Conservation (phyloP, 2,888 invertebrate genomes). For the Drosophila meridiana region DNA sequence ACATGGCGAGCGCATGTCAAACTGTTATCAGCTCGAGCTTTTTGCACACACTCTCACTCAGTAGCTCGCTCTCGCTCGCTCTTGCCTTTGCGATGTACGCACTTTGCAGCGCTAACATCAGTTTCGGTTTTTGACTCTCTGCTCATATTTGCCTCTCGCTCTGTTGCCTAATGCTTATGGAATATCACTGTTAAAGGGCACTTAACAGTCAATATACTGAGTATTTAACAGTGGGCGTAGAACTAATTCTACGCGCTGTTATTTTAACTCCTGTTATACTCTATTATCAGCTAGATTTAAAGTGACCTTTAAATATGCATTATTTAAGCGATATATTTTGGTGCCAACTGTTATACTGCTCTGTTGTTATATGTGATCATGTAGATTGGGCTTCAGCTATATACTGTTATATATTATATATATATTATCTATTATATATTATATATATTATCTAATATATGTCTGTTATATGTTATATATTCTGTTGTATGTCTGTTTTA, state of each 20-base stretch:
- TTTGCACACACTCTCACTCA: slow-evolving; percentile 17
- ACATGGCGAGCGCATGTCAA: slow-evolving; percentile 4
- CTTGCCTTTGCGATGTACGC: slow-evolving; percentile 6
- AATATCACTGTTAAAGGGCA: too few relatives aligned
- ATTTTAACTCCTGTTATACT: not conserved
- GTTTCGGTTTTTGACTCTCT: slow-evolving; percentile 23
- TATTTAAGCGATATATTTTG: not conserved
- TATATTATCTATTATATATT: too few relatives aligned
- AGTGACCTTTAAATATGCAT: not conserved
- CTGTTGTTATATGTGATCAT: too few relatives aligned
- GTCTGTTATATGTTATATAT: not conserved
- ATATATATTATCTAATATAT: too few relatives aligned
- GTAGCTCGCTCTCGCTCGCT: slow-evolving; percentile 14
- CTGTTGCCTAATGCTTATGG: not conserved
- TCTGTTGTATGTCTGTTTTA: not conserved
- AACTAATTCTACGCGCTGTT: not conserved
- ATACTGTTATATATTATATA: too few relatives aligned
- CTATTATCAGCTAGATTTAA: not conserved
- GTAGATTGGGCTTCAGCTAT: too few relatives aligned
- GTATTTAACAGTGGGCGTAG: not conserved
- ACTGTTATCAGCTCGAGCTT: slow-evolving; percentile 44
- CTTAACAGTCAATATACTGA: too few relatives aligned
- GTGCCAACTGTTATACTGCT: too few relatives aligned
- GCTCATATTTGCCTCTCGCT: not conserved
- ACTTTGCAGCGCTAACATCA: slow-evolving; percentile 22